These are phyloP conservation scores for Cartodere bifasciata DNA, from an alignment of 2,888 invertebrate genomes.

Conservation along the genomic window DNA sequence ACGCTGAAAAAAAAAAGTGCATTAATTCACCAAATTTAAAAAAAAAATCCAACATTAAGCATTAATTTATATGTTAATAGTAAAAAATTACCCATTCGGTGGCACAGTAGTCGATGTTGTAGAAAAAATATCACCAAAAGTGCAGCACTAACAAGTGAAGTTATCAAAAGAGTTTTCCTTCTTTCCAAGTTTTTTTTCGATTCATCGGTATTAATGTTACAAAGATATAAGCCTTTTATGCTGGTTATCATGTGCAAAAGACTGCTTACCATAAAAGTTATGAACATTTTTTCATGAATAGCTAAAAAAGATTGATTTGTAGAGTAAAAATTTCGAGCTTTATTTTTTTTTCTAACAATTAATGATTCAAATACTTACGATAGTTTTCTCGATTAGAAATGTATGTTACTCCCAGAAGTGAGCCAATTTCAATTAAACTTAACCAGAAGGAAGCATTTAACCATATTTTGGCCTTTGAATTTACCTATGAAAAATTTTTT, in stretches of 20 bases:
- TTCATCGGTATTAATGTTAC: slow-evolving; percentile 24
- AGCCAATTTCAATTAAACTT: slow-evolving; percentile 70
- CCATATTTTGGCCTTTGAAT: slow-evolving; percentile 44
- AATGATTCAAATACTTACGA: slow-evolving; percentile 55
- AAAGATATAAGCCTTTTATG: slow-evolving; percentile 41
- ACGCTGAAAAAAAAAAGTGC: slow-evolving; percentile 50
- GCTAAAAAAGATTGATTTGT: slow-evolving; percentile 44
- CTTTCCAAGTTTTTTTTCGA: slow-evolving; percentile 23
- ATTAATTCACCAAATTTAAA: neutral
- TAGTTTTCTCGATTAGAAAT: slow-evolving; percentile 92
- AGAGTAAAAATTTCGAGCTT: no score
- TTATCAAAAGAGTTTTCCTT: slow-evolving; percentile 64
- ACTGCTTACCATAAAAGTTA: slow-evolving; percentile 77
- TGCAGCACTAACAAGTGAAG: slow-evolving; percentile 65
- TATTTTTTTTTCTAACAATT: no score
- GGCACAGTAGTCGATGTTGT: slow-evolving; percentile 78
- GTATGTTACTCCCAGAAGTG: slow-evolving; percentile 84
- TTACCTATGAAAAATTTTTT: slow-evolving; percentile 33
- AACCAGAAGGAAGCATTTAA: slow-evolving; percentile 67
- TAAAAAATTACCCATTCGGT: slow-evolving; percentile 62
- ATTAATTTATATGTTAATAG: neutral
- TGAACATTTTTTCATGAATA: slow-evolving; percentile 82
- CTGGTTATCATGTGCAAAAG: slow-evolving; percentile 70
- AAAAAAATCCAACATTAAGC: slow-evolving; percentile 1
- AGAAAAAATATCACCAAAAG: slow-evolving; percentile 81